Base-by-base conservation (phyloP, 2,797 vertebrate genomes). In the Pipistrellus pipistrellus region DNA sequence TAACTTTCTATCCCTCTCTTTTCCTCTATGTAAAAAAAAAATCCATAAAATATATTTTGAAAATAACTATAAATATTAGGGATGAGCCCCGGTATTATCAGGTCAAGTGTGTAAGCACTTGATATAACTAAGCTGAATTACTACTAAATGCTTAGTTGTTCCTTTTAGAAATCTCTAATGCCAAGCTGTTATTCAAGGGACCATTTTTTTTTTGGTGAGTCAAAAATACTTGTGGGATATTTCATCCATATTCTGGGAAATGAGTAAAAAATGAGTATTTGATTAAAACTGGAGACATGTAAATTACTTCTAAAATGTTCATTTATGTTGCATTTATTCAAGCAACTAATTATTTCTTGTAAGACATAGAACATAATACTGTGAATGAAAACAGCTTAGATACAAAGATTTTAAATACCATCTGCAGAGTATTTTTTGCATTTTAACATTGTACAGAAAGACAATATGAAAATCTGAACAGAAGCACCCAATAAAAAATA, bases 401-500 rank as follows among this genome's bases (percentile, higher is more conserved):
- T 48, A 87, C 91, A 93, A 96, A 89, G 32, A 91, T 69, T 94
- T 92, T 73, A 96, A 91, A 92, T 85, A 66, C 76, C 93, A 95
- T 97, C 96, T 95, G 83, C 44, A 85, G 62, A 90, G 46, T 94
- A 38, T 59, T 93, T 38, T 95, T 91, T 92, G 46, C 91, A 89
- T 95, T 96, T 97, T 95, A 89, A 84, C 48, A 87, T 93, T 96
- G 73, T 85, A 53, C 35, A 91, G 51, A 68, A 95, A 95, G 71
- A 89, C 11, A 35, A 69, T 69, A 95, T 90, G 95, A 95, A 93
- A 80, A 38, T 88, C 59, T 94, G 71, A 94, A 95, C 88, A 95
- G 83, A 96, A 95, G 71, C 62, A 95, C 30, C 48, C 51, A 92
- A 94, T 88, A 95, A 95, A 95, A 95, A 84, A 90, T 76, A 94